Percentiles rank a stretch among this genome's conserved stretches.
phyloP scores from a whole-genome alignment of 2,888 invertebrate species.

The Cloeon dipterum region DNA sequence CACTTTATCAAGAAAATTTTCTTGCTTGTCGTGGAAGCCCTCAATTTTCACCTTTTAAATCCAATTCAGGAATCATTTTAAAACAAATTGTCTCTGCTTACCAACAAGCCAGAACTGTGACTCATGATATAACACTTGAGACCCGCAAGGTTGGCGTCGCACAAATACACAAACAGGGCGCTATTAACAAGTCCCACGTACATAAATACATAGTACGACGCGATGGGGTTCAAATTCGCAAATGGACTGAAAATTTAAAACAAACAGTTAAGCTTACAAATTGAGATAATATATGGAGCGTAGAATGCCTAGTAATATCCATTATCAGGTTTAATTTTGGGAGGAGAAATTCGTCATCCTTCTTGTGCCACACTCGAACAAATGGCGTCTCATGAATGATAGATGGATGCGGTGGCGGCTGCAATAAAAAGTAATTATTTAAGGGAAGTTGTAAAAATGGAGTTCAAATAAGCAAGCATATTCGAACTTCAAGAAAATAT shows the following conservation, averaged over 20 bases:
- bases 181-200: conserved; percentile 67
- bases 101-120: conserved; percentile 67
- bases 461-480: too few relatives aligned
- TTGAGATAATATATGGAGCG: not conserved
- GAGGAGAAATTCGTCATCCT: conserved; percentile 72
- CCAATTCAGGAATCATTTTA: too few relatives aligned
- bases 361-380: conserved; percentile 79
- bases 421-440: conserved; percentile 10
- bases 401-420: conserved; percentile 34
- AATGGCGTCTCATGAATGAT: conserved; percentile 60
- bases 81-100: too few relatives aligned
- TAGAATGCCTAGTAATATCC: conserved; percentile 43
- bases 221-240: conserved; percentile 64
- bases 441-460: too few relatives aligned
- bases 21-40: conserved; percentile 82
- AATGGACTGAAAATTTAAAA: conserved; percentile 40
- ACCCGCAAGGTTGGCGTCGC: conserved; percentile 80
- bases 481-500: too few relatives aligned
- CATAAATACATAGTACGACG: conserved; percentile 61
- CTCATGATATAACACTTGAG: conserved; percentile 53
- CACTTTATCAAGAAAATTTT: conserved; percentile 60
- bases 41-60: conserved; percentile 52
- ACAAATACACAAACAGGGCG: conserved; percentile 74
- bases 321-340: conserved; percentile 71
- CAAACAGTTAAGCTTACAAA: not conserved